Percentiles rank a stretch among this genome's conserved stretches.
phyloP scores from a whole-genome alignment of 30 jellyfish, hydroid and myxozoan species.

The Morbakka virulenta region DNA sequence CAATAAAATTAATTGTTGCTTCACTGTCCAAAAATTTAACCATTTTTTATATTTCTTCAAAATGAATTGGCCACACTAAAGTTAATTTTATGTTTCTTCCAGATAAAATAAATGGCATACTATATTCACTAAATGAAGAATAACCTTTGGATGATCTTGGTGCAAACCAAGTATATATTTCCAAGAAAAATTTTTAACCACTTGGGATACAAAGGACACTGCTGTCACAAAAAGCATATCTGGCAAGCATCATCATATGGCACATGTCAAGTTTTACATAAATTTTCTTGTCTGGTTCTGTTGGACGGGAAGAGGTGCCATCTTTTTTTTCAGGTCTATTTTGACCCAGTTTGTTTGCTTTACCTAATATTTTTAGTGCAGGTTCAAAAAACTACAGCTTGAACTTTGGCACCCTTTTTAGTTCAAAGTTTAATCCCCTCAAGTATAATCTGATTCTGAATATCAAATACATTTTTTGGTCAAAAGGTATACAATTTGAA shows the following conservation, averaged over 20 bases:
- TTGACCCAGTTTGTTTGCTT: slow-evolving; percentile 9
- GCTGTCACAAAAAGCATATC: slow-evolving; percentile 33
- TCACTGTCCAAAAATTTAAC: too few species aligned
- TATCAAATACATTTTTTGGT: neutral
- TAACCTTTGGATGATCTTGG: slow-evolving; percentile 22
- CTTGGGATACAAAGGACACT: neutral
- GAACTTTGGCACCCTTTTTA: slow-evolving; percentile 29
- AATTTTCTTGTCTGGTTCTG: neutral
- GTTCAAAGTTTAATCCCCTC: slow-evolving; percentile 15
- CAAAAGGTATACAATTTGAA: slow-evolving; percentile 7
- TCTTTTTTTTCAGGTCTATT: slow-evolving; percentile 8
- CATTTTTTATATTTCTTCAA: too few species aligned
- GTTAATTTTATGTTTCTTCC: too few species aligned
- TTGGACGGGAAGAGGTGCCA: slow-evolving; percentile 38
- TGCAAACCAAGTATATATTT: slow-evolving; percentile 9
- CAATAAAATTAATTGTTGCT: too few species aligned
- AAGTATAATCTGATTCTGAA: slow-evolving; percentile 1
- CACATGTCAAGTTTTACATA: slow-evolving; percentile 22
- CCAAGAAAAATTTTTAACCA: slow-evolving; percentile 32
- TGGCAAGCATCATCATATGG: slow-evolving; percentile 38
- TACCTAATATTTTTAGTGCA: neutral
- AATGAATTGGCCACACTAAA: too few species aligned
- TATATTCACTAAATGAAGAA: slow-evolving; percentile 33
- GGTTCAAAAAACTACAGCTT: slow-evolving; percentile 28
- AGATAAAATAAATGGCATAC: too few species aligned